Base-by-base conservation (phyloP, 2,888 invertebrate genomes). In the Latrodectus hesperus region DNA sequence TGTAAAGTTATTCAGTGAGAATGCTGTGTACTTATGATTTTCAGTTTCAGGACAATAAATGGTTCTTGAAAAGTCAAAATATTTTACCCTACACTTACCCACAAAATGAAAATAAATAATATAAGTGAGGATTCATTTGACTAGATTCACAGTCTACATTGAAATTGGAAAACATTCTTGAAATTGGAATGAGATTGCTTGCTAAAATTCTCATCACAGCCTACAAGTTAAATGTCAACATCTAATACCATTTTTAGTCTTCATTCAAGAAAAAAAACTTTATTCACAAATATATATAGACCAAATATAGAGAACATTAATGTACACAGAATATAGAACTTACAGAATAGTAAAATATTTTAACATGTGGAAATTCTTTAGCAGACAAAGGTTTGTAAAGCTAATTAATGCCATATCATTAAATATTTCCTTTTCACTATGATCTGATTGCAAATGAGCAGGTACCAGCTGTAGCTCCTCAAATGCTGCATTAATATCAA, bases 121-220 rank as follows among this genome's bases (percentile, higher is more conserved):
- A n/a, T n/a, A n/a, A n/a, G n/a, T n/a, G n/a, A n/a, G n/a, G n/a
- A n/a, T n/a, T n/a, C n/a, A n/a, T n/a, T n/a, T n/a, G n/a, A n/a
- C n/a, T n/a, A n/a, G n/a, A n/a, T n/a, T n/a, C n/a, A n/a, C n/a
- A n/a, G n/a, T n/a, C n/a, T n/a, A n/a, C n/a, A n/a, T n/a, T n/a
- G n/a, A n/a, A n/a, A n/a, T n/a, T n/a, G n/a, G n/a, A n/a, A 22
- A 22, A 22, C 22, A 1, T n/a, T 52, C 53, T 73, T 9, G 53
- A 73, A 73, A 52, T 53, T 52, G 51, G 52, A 73, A 53, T 49
- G 17, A 49, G 73, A 73, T 73, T 73, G 10, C 73, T 73, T 52
- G 73, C 51, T 52, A 53, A 73, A 12, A 73, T 73, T 73, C 52
- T 73, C 16, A 53, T 73, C 51, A 51, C 51, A 73, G 53, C 52